These are phyloP conservation scores for Eugnorisma glareosa DNA, from an alignment of 2,888 invertebrate genomes.

Conservation along the genomic window DNA sequence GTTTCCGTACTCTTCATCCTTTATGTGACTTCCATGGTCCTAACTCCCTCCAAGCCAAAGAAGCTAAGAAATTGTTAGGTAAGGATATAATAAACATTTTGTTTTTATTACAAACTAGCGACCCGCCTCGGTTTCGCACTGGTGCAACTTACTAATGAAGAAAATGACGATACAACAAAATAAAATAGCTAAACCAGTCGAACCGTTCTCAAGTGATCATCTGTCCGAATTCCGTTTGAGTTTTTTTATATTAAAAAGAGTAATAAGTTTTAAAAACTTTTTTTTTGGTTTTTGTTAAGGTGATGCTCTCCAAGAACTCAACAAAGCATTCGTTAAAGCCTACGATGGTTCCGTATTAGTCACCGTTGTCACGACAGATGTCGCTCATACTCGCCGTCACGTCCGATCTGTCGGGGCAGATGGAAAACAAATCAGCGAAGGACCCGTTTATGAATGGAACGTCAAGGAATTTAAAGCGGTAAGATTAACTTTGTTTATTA, in stretches of 20 bases:
- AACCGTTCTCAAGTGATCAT: neutral
- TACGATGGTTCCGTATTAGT: constrained; percentile 91
- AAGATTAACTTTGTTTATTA: constrained; percentile 18
- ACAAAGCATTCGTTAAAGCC: constrained; percentile 89
- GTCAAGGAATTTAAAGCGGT: constrained; percentile 50
- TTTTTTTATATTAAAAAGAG: neutral
- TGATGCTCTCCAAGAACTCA: constrained; percentile 88
- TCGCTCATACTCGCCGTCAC: constrained; percentile 91
- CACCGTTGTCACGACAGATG: constrained; percentile 92
- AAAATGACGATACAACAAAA: neutral
- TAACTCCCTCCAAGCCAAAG: constrained; percentile 91
- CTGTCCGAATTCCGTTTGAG: neutral
- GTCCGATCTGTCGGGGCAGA: constrained; percentile 71
- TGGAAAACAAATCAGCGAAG: constrained; percentile 34
- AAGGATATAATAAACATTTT: constrained; percentile 63
- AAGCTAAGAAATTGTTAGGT: constrained; percentile 92
- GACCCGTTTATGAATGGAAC: constrained; percentile 28
- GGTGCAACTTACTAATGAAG: neutral
- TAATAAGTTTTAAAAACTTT: neutral
- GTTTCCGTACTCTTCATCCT: constrained; percentile 91
- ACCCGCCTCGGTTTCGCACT: neutral
- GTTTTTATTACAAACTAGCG: neutral
- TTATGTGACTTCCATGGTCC: constrained; percentile 92
- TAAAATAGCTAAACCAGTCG: neutral
- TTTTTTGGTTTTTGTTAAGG: constrained; percentile 69